phyloP scores from a whole-genome alignment of 2,888 invertebrate genomes.

The Dinocampus coccinellae region DNA sequence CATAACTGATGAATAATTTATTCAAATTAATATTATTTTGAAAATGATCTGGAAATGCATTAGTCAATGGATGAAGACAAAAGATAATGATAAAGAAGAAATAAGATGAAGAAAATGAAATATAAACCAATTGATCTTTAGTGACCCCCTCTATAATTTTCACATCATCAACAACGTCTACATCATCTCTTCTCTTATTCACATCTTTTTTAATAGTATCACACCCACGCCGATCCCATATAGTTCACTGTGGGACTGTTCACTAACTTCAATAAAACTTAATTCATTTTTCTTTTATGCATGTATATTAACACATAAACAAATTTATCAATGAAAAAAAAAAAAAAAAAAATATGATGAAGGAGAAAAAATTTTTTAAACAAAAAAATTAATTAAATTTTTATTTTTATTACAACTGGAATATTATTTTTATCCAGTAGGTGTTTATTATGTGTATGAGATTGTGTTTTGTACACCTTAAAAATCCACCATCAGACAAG shows the following conservation, averaged over 20 bases:
- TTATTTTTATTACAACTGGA: not conserved
- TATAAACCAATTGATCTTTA: constrained; percentile 32
- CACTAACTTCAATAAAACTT: constrained; percentile 25
- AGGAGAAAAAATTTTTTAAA: not conserved
- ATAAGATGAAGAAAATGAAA: constrained; percentile 15
- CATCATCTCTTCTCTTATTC: not conserved
- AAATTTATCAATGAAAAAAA: constrained; percentile 17
- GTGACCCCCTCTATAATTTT: constrained; percentile 28
- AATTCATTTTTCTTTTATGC: constrained; percentile 12
- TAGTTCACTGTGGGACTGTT: constrained; percentile 22
- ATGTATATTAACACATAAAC: constrained; percentile 14
- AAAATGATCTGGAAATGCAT: not conserved
- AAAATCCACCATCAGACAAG: not conserved
- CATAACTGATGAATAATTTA: not conserved
- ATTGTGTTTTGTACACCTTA: not conserved
- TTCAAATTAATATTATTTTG: not conserved
- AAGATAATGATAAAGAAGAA: not conserved
- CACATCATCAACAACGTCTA: constrained; percentile 11
- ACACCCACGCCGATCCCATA: constrained; percentile 1
- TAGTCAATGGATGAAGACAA: not conserved
- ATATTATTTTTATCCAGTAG: not conserved
- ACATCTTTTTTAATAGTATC: not conserved
- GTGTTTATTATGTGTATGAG: not conserved
- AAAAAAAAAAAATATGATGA: not conserved
- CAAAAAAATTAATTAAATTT: not conserved